phyloP scores from a whole-genome alignment of 2,888 invertebrate genomes.

The Lasiommata megera region DNA sequence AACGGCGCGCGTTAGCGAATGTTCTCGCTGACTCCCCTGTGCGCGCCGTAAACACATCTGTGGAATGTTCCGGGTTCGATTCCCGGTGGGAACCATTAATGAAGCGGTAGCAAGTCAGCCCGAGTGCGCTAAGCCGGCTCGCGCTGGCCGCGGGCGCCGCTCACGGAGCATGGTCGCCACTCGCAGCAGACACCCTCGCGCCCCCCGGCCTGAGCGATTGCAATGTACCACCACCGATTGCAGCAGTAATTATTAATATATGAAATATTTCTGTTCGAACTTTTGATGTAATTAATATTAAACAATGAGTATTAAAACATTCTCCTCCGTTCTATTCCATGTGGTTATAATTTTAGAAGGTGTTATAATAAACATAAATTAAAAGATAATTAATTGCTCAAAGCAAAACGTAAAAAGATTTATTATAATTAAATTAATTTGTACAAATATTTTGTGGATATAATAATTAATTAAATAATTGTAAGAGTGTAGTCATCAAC shows the following conservation, averaged over 20 bases:
- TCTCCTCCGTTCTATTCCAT: background rate
- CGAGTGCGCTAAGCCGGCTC: too few relatives aligned
- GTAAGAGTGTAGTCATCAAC: slow-evolving; percentile 11
- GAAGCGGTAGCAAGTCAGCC: too few relatives aligned
- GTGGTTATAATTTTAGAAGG: background rate
- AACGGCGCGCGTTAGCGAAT: background rate
- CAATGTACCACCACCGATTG: background rate
- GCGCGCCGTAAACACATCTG: too few relatives aligned
- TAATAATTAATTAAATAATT: slow-evolving; percentile 13
- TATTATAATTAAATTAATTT: slow-evolving; percentile 22
- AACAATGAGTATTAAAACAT: slow-evolving; percentile 4
- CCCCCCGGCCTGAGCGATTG: background rate
- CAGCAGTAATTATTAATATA: slow-evolving; percentile 1
- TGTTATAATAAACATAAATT: background rate
- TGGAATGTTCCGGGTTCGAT: too few relatives aligned
- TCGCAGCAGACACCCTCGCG: too few relatives aligned
- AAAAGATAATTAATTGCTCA: slow-evolving; percentile 22
- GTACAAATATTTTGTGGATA: slow-evolving; percentile 24
- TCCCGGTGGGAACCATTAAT: too few relatives aligned
- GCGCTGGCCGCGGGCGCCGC: too few relatives aligned
- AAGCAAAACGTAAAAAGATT: slow-evolving; percentile 21
- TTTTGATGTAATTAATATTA: slow-evolving; percentile 4
- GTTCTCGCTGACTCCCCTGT: too few relatives aligned
- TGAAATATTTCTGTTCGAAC: background rate
- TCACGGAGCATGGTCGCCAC: too few relatives aligned